Percentiles rank a stretch among this genome's conserved stretches.
These are phyloP conservation scores for Ochotona curzoniae DNA, from an alignment of 2,113 vertebrate genomes.

Conservation along the genomic window DNA sequence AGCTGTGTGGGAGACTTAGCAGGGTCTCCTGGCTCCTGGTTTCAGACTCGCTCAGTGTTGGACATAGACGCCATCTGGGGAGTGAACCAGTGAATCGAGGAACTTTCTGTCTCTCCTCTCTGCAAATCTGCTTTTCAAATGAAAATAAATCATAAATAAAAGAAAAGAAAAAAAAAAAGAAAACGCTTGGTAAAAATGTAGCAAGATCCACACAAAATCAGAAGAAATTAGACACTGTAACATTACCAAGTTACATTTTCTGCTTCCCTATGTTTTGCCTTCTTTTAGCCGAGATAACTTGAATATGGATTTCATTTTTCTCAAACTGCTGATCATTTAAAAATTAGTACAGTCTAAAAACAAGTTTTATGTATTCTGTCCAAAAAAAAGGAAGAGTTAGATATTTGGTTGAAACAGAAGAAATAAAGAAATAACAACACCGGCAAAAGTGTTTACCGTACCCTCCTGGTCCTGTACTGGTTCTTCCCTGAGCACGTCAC, in stretches of 20 bases:
- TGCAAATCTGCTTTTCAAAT: too few species aligned
- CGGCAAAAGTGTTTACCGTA: background rate
- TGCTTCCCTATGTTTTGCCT: rapidly evolving
- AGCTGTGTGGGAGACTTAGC: too few species aligned
- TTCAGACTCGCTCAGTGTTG: too few species aligned
- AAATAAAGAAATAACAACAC: background rate
- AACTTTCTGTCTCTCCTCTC: too few species aligned
- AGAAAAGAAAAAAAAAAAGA: background rate
- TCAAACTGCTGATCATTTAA: background rate
- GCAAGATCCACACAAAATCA: background rate
- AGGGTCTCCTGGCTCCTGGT: too few species aligned
- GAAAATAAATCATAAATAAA: too few species aligned
- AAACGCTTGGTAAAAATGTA: background rate
- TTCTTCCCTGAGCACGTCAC: background rate
- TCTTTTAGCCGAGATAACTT: background rate
- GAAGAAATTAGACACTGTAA: background rate
- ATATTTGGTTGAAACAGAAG: background rate
- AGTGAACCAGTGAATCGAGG: too few species aligned
- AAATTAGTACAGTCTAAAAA: background rate
- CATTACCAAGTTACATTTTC: background rate
- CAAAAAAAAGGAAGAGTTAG: background rate
- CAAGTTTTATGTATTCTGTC: background rate
- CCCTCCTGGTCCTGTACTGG: background rate
- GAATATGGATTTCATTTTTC: background rate
- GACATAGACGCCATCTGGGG: too few species aligned